phyloP scores from a whole-genome alignment of 2,888 invertebrate species.

The Perizoma affinitatum region DNA sequence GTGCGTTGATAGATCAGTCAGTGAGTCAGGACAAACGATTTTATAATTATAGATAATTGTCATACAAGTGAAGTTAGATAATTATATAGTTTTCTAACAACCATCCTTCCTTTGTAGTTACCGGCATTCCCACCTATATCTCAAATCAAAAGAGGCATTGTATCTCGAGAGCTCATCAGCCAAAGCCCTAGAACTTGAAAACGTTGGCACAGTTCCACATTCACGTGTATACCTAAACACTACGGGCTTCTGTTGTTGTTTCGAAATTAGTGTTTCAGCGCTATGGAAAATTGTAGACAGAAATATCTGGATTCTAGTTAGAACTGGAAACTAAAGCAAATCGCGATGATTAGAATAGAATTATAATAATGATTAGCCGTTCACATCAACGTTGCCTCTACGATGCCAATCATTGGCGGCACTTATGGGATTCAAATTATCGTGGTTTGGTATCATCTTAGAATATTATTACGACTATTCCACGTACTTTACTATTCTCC shows the following conservation, averaged over 20 bases:
- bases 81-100: background rate
- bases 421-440: too few species aligned
- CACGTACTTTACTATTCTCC: too few species aligned
- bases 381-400: too few species aligned
- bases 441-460: too few species aligned
- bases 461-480: too few species aligned
- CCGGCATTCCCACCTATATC: constrained; percentile 4
- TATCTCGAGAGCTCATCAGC: background rate
- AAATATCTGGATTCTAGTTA: constrained; percentile 2
- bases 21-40: too few species aligned
- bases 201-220: constrained; percentile 19
- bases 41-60: too few species aligned
- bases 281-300: constrained; percentile 18
- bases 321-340: background rate
- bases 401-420: too few species aligned
- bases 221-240: constrained; percentile 16
- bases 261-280: constrained; percentile 12
- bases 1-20: too few species aligned
- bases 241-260: constrained; percentile 20
- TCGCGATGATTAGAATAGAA: too few species aligned
- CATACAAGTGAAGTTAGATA: too few species aligned
- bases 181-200: constrained; percentile 25
- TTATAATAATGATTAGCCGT: too few species aligned
- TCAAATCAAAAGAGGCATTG: background rate
- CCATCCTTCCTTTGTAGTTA: constrained; percentile 1